Evolutionary conservation across 1,140 invertebrate species (phyloP).

Genomic region (Procambarus virginalis): DNA sequence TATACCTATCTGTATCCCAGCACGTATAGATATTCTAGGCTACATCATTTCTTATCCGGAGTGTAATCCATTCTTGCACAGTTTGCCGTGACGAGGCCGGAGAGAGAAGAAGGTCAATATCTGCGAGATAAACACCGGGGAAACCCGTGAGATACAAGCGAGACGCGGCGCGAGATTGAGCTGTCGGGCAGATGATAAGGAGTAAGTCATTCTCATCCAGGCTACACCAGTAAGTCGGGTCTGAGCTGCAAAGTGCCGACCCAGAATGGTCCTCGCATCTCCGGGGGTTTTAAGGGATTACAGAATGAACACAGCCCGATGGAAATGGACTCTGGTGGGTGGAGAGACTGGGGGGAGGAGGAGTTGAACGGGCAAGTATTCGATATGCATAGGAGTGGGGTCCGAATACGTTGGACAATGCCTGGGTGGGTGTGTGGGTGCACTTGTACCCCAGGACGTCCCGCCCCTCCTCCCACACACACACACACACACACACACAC

Average conservation of each 20-base stretch:
- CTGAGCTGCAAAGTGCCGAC: background rate
- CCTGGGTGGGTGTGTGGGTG: background rate
- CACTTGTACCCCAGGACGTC: background rate
- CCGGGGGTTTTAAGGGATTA: constrained; percentile 1
- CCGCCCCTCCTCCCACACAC: background rate
- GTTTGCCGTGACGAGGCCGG: too few species aligned
- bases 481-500: too few species aligned
- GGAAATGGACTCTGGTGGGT: constrained; percentile 1
- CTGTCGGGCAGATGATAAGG: background rate
- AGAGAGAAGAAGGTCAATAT: too few species aligned
- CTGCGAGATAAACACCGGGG: too few species aligned
- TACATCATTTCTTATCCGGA: too few species aligned
- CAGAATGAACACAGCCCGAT: background rate
- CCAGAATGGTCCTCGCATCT: background rate
- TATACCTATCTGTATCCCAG: too few species aligned
- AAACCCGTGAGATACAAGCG: background rate
- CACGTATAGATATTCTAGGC: too few species aligned
- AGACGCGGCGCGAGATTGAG: background rate
- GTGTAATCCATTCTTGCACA: too few species aligned
- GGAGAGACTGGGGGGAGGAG: too few species aligned
- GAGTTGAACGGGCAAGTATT: background rate
- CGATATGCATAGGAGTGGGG: constrained; percentile 5
- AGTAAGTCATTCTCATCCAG: background rate
- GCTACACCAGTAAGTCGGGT: background rate
- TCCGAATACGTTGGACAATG: background rate